These are phyloP conservation scores for Lepeophtheirus nordmannii DNA, from an alignment of 2,888 invertebrate genomes.

Conservation along the genomic window DNA sequence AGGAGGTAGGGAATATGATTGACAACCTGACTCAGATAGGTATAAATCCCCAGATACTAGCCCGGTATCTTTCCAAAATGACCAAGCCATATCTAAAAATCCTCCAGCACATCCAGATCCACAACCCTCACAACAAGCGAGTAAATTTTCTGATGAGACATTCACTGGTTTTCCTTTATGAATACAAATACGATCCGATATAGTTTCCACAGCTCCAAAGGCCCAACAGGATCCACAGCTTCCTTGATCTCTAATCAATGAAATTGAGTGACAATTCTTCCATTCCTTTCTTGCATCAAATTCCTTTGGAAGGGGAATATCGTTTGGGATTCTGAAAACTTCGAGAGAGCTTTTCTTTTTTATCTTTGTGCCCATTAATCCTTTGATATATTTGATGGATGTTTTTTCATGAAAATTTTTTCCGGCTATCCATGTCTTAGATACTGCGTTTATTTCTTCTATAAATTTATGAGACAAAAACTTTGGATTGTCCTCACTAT, in stretches of 20 bases:
- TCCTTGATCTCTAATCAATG: conserved; percentile 59
- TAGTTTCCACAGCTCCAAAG: conserved; percentile 76
- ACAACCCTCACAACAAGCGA: conserved; percentile 61
- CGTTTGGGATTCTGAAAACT: conserved; percentile 30
- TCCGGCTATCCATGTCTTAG: conserved; percentile 60
- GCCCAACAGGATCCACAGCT: conserved; percentile 39
- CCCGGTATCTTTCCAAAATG: conserved; percentile 65
- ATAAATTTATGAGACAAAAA: conserved; percentile 54
- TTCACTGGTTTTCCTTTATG: conserved; percentile 54
- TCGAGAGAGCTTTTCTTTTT: conserved; percentile 36
- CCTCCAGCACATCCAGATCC: conserved; percentile 71
- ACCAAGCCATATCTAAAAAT: conserved; percentile 66
- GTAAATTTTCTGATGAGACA: conserved; percentile 67
- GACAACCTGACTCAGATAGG: conserved; percentile 60
- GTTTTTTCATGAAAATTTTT: conserved; percentile 51
- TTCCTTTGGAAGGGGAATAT: conserved; percentile 46
- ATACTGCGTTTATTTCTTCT: conserved; percentile 48
- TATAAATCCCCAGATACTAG: conserved; percentile 74
- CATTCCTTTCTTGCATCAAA: conserved; percentile 68
- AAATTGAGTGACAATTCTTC: conserved; percentile 69
- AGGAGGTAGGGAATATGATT: conserved; percentile 64
- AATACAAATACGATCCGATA: conserved; percentile 75
- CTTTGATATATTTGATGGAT: conserved; percentile 44
- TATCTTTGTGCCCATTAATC: conserved; percentile 54
- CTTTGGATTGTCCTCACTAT: background rate